These are phyloP conservation scores for Dolichopus griseipennis DNA, from an alignment of 2,888 invertebrate species.

Conservation along the genomic window DNA sequence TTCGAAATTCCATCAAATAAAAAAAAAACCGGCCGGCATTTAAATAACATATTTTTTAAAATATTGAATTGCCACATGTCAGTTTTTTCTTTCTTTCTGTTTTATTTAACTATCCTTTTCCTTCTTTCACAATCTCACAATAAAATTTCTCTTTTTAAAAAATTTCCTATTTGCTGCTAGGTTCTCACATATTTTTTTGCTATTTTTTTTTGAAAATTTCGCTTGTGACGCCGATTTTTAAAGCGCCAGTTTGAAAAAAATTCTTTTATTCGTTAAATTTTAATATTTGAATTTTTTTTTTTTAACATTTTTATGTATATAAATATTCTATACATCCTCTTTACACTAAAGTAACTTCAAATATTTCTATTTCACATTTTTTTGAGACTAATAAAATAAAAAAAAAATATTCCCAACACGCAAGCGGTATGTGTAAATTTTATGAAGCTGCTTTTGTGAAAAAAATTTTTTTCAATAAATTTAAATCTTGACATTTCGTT, in stretches of 20 bases:
- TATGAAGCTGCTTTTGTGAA: not conserved
- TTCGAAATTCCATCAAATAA: not conserved
- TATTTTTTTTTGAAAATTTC: too few relatives aligned
- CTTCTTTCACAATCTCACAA: not conserved
- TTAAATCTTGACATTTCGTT: not conserved
- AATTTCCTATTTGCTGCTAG: too few relatives aligned
- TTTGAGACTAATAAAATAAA: not conserved
- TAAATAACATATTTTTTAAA: not conserved
- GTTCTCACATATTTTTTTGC: not conserved
- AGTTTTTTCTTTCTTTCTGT: not conserved
- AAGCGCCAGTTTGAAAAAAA: not conserved
- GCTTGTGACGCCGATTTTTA: not conserved
- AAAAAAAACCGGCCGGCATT: constrained; percentile 1
- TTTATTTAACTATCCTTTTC: not conserved
- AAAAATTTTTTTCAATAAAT: not conserved
- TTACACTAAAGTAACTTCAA: not conserved
- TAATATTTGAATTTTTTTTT: not conserved
- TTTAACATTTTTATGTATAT: too few relatives aligned
- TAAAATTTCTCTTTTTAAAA: not conserved
- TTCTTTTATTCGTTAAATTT: not conserved
- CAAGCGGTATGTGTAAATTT: not conserved
- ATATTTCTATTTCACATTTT: not conserved
- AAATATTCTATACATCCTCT: not conserved
- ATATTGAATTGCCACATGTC: not conserved
- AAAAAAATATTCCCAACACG: not conserved